These are phyloP conservation scores for Enteromius mattozi DNA, from an alignment of 2,797 vertebrate species.

Conservation along the genomic window DNA sequence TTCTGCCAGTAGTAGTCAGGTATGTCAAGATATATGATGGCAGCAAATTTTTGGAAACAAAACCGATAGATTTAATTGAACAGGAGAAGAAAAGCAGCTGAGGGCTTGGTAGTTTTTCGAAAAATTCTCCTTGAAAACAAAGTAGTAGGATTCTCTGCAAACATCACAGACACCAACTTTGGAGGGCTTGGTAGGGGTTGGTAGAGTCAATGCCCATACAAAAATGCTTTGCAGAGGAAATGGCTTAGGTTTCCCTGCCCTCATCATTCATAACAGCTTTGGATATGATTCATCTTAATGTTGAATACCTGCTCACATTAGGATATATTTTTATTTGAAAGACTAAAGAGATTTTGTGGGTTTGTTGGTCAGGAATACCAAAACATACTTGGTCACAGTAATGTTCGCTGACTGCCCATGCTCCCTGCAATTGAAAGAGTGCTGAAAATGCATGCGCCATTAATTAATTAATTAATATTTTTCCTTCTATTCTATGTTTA, in stretches of 20 bases:
- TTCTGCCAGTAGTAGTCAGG: not conserved
- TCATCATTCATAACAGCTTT: constrained; percentile 1
- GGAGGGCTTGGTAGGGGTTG: not conserved
- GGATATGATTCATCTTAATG: constrained; percentile 6
- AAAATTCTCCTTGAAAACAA: constrained; percentile 1
- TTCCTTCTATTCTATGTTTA: not conserved
- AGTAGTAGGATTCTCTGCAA: constrained; percentile 4
- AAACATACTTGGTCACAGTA: not conserved
- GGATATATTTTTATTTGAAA: constrained; percentile 8
- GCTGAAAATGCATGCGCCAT: not conserved
- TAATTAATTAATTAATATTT: not conserved
- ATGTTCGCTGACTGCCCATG: not conserved
- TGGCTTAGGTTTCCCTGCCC: not conserved
- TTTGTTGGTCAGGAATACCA: constrained; percentile 5
- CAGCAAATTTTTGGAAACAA: not conserved
- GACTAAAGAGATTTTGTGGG: not conserved
- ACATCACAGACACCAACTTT: constrained; percentile 4
- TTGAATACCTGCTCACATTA: not conserved
- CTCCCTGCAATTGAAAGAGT: not conserved
- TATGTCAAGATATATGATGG: not conserved
- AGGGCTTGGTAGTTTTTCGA: not conserved
- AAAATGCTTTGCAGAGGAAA: not conserved
- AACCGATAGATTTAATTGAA: not conserved
- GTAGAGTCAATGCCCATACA: not conserved
- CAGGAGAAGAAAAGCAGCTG: not conserved